Evolutionary conservation across 2,888 invertebrate genomes (phyloP).

Genomic region (Euplexia lucipara): DNA sequence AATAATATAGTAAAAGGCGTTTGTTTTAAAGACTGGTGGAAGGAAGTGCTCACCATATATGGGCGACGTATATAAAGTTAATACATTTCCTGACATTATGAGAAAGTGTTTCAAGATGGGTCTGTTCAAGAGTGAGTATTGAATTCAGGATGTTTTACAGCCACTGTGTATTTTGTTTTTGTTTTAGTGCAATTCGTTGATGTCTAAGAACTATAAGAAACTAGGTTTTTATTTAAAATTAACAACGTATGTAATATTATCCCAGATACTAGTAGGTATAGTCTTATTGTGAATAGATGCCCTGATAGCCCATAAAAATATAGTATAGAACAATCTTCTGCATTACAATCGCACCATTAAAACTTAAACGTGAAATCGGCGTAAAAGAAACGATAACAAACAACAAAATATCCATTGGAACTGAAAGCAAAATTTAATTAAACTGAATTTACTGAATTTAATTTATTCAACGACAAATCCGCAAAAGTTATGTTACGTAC

Average conservation of each 20-base stretch:
- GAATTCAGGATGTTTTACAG: conserved; percentile 10
- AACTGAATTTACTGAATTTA: too few species aligned
- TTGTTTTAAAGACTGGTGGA: conserved; percentile 31
- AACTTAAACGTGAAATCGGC: conserved; percentile 11
- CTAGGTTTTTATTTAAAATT: neutral
- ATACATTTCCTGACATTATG: conserved; percentile 82
- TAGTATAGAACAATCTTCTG: neutral
- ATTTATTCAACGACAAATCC: conserved; percentile 2
- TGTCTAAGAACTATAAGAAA: neutral
- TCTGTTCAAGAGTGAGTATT: conserved; percentile 87
- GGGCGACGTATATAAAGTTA: conserved; percentile 80
- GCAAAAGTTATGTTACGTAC: neutral
- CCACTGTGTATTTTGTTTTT: neutral
- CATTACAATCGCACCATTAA: neutral
- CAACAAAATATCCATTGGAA: neutral
- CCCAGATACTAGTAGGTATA: neutral
- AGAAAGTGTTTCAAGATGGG: conserved; percentile 90
- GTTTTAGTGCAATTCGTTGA: neutral
- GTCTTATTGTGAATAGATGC: neutral
- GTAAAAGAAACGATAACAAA: conserved; percentile 12
- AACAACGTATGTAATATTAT: too few species aligned
- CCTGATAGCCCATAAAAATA: too few species aligned
- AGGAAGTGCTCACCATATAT: conserved; percentile 71
- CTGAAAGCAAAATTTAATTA: neutral
- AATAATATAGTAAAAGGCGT: conserved; percentile 20